phyloP scores from a whole-genome alignment of 1,140 invertebrate species.

The Callitettix versicolor region DNA sequence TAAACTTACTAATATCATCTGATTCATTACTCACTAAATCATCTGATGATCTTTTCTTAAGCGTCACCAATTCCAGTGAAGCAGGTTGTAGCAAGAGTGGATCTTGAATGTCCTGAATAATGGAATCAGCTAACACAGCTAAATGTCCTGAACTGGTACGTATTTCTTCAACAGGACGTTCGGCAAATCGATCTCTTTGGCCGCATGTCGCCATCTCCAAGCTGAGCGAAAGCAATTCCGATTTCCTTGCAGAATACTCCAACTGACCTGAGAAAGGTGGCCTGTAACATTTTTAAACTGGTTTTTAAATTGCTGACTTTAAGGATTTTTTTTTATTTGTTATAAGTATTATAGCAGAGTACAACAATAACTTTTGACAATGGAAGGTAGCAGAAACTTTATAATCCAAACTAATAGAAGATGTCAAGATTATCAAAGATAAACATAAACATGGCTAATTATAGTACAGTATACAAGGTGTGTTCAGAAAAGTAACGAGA shows the following conservation, averaged over 20 bases:
- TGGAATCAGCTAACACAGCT: constrained; percentile 67
- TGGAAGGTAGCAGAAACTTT: no score
- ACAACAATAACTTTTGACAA: no score
- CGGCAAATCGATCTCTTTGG: constrained; percentile 76
- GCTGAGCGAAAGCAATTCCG: constrained; percentile 61
- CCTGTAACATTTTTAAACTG: constrained; percentile 32
- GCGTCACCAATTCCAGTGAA: constrained; percentile 70
- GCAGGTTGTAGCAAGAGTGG: constrained; percentile 81
- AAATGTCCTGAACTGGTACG: constrained; percentile 56
- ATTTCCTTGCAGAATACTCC: constrained; percentile 54
- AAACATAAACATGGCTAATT: no score
- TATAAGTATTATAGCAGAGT: no score
- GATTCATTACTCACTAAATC: constrained; percentile 47
- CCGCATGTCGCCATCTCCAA: constrained; percentile 78
- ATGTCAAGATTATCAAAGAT: no score
- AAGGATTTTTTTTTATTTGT: no score
- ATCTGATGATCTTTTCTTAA: constrained; percentile 71
- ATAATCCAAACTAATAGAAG: no score
- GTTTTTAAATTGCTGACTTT: no score
- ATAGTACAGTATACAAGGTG: no score
- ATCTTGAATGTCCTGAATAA: constrained; percentile 79
- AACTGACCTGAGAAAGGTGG: constrained; percentile 58
- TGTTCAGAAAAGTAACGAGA: no score
- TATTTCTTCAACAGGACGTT: constrained; percentile 63
- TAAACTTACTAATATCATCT: no score